Evolutionary conservation across 2,888 invertebrate species (phyloP).

Genomic region (Melanostoma scalare): DNA sequence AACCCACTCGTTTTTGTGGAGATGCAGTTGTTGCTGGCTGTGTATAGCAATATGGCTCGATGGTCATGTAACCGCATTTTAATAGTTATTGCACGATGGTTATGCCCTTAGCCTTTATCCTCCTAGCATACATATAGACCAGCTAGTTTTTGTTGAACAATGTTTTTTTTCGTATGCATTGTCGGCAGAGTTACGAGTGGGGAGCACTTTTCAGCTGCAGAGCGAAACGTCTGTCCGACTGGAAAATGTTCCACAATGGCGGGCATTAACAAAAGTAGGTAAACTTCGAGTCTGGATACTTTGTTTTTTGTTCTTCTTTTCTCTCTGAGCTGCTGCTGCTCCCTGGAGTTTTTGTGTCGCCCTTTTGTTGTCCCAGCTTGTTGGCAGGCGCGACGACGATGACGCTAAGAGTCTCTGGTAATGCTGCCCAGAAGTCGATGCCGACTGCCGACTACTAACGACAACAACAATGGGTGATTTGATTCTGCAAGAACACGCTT

Average conservation of each 20-base stretch:
- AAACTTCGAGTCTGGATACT: constrained; percentile 48
- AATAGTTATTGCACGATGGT: constrained; percentile 72
- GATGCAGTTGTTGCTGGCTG: constrained; percentile 53
- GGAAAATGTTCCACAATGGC: constrained; percentile 67
- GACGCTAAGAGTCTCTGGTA: constrained; percentile 1
- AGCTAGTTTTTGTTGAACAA: constrained; percentile 11
- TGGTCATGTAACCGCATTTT: constrained; percentile 72
- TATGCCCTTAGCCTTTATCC: constrained; percentile 72
- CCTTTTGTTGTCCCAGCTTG: constrained; percentile 63
- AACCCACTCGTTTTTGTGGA: constrained; percentile 54
- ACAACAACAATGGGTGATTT: constrained; percentile 58
- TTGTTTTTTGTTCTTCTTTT: constrained; percentile 20
- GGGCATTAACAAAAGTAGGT: constrained; percentile 68
- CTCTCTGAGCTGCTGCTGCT: constrained; percentile 30
- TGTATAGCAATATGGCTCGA: constrained; percentile 60
- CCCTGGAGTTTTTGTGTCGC: constrained; percentile 58
- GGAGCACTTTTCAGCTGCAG: constrained; percentile 36
- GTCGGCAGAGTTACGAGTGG: constrained; percentile 1
- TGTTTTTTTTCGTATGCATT: background rate
- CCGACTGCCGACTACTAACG: background rate
- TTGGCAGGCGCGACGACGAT: constrained; percentile 20
- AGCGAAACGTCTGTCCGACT: constrained; percentile 58
- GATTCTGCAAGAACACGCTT: constrained; percentile 57
- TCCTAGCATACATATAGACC: constrained; percentile 68
- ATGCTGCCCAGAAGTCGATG: constrained; percentile 49